Percentiles rank a stretch among this genome's conserved stretches.
Evolutionary conservation across 2,113 vertebrate genomes (phyloP).

Genomic region (Cercopithecus mona): DNA sequence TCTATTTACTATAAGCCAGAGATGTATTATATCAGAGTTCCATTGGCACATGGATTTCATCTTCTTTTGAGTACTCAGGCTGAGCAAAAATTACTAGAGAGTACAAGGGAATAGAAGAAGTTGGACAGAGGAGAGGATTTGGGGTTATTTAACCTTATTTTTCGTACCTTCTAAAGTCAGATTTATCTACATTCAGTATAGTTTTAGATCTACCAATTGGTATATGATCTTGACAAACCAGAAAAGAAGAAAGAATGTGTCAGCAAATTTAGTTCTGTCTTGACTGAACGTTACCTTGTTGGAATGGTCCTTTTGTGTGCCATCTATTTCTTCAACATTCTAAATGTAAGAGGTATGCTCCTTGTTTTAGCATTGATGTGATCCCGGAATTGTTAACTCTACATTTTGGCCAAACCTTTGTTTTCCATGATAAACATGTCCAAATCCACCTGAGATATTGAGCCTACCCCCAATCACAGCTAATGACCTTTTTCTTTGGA

Average conservation of each 20-base stretch:
- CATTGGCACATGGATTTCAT: not conserved
- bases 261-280: not conserved
- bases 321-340: not conserved
- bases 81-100: not conserved
- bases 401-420: not conserved
- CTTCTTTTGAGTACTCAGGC: not conserved
- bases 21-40: not conserved
- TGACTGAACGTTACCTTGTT: not conserved
- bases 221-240: not conserved
- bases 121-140: not conserved
- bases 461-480: not conserved
- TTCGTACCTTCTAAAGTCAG: not conserved
- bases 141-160: not conserved
- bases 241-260: not conserved
- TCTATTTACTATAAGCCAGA: not conserved
- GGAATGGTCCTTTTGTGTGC: not conserved
- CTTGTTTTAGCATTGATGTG: not conserved
- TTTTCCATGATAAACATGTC: not conserved
- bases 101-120: not conserved
- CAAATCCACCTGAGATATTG: not conserved
- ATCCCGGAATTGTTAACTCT: not conserved
- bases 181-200: not conserved
- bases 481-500: not conserved
- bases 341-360: not conserved
- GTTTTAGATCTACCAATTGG: not conserved